Evolutionary conservation across 2,797 vertebrate genomes (phyloP), one percentile per base, ranked within the genome.

Genomic region (Leptodactylus fallax): DNA sequence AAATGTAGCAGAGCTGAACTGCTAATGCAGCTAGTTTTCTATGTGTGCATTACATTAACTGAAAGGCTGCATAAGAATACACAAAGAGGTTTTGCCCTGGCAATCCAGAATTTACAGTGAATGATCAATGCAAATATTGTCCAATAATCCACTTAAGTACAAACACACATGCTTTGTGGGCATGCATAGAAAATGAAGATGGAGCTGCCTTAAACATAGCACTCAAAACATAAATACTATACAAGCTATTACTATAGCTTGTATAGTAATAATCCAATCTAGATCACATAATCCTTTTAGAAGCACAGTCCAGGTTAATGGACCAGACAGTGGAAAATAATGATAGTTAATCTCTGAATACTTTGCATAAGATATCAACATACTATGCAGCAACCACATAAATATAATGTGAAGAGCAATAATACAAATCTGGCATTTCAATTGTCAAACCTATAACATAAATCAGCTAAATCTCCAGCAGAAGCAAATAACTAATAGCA

Each of bases 101-200:
- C 63, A 53, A 19, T 60, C 79, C 23, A 81, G 45, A 36, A 19
- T 8, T 72, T 13, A 0, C 36, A 56, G 17, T 16, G 67, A 81
- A 19, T 51, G 49, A 74, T 76, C 79, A 53, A 81, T 74, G 79
- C 61, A 71, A 81, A 63, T 76, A 81, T 51, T 82, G 56, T 27
- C 27, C 72, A 77, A 23, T 25, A 63, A 65, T 49, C 36, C 60
- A 49, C 72, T 77, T 77, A 77, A 51, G n/a, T 53, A 77, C 19
- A 53, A 23, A 14, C 72, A 51, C 49, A 23, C 72, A 76, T 45
- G 69, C 69, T 72, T 14, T 45, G 16, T 72, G 27, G 69, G 69
- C 16, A 47, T n/a, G 47, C 10, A 51, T 51, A n/a, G 19, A 51
- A 11, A 51, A 51, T 76, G 19, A 13, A 51, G 72, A 49, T 76